Base-by-base conservation (phyloP, 2,113 vertebrate species). In the Leptobrachium ailaonicum region DNA sequence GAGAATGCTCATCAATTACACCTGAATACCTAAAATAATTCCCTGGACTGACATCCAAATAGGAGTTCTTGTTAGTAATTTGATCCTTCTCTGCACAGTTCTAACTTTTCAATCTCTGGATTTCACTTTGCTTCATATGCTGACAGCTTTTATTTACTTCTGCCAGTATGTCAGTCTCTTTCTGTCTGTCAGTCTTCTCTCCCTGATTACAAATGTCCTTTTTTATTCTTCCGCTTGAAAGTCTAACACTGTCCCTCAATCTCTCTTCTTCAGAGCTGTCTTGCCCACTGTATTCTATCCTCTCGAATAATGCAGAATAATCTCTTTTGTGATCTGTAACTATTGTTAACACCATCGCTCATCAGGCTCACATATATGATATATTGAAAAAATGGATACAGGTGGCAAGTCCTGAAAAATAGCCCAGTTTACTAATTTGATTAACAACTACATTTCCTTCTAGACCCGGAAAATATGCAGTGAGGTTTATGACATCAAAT, bases 391-490 rank as follows among this genome's bases (percentile, higher is more conserved):
- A 13, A 60, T 60, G 10, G 9, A 8, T 60, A 60, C 13, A 12
- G 47, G 8, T 50, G 8, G 47, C 47, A 4, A 50, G 47, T 8
- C 4, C 4, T 8, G 13, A 60, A 60, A 14, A 4, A 60, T 60
- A 2, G 56, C 56, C 10, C 8, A 60, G 3, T 60, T 14, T 12
- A 14, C 10, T 60, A 60, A 60, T 60, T 60, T 12, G 13, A 12
- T 12, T 12, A 8, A 1, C 11, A 60, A 60, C 56, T 11, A 60
- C 13, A 14, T 1, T 14, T 60, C 56, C 56, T 43, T 75, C 56
- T 6, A 74, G 2, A 5, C 2, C 69, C 74, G 69, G 12, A 41
- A 84, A 40, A 70, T 71, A 41, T 68, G 63, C 40, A 80, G 32
- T 7, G 56, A 41, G 11, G 2, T 63, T 64, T 44, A 67, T 0